Conservation (phyloP, 2,797 vertebrate species). For the Catostomus latipinnis region DNA sequence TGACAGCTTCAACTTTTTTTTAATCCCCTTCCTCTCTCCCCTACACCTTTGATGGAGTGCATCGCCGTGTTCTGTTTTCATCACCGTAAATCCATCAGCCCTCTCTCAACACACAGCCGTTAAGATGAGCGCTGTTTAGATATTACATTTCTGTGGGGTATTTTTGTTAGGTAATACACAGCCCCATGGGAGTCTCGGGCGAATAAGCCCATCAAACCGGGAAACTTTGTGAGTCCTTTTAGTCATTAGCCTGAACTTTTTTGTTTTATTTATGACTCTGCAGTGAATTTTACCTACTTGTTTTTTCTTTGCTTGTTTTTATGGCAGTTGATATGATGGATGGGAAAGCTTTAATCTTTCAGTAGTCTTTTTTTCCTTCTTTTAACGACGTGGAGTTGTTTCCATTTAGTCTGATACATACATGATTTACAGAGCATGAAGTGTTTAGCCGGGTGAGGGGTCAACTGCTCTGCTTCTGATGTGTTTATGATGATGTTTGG, state of each 20-base stretch:
- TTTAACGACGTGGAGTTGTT: slow-evolving; percentile 40
- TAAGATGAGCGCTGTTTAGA: slow-evolving; percentile 64
- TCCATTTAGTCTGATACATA: slow-evolving; percentile 69
- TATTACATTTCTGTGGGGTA: slow-evolving; percentile 71
- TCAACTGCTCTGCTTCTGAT: slow-evolving; percentile 12
- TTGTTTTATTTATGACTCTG: slow-evolving; percentile 75
- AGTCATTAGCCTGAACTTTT: slow-evolving; percentile 74
- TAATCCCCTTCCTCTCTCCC: background rate
- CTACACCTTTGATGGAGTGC: slow-evolving; percentile 40
- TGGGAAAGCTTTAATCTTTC: slow-evolving; percentile 42
- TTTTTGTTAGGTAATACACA: slow-evolving; percentile 72
- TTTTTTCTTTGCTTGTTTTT: slow-evolving; percentile 29
- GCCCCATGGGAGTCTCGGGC: slow-evolving; percentile 6
- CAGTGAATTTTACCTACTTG: slow-evolving; percentile 68
- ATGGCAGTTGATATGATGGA: slow-evolving; percentile 24
- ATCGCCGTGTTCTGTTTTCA: slow-evolving; percentile 61
- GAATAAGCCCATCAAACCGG: slow-evolving; percentile 20
- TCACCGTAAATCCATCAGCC: slow-evolving; percentile 68
- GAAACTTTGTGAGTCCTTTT: slow-evolving; percentile 61
- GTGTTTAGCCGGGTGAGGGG: slow-evolving; percentile 61
- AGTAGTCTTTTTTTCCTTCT: slow-evolving; percentile 24
- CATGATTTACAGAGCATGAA: slow-evolving; percentile 70
- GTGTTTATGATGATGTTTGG: slow-evolving; percentile 42
- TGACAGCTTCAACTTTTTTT: slow-evolving; percentile 50
- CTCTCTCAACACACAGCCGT: slow-evolving; percentile 52